Base-by-base conservation (phyloP, 2,797 vertebrate genomes). In the Lutjanus campechanus region DNA sequence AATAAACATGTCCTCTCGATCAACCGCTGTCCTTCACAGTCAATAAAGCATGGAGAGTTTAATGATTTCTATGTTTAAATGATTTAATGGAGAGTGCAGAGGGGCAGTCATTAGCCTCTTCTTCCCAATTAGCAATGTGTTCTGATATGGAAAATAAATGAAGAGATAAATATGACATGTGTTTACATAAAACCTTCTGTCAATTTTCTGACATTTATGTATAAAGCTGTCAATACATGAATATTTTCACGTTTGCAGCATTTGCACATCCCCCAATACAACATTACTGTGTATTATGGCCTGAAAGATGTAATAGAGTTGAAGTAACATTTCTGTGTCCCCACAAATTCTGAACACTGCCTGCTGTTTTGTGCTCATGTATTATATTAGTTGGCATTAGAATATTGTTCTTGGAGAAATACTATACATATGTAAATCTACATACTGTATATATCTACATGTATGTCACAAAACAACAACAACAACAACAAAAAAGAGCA, bases 61-160 rank as follows among this genome's bases (percentile, higher is more conserved):
- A 83, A 64, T 68, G 67, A 82, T 82, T 60, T 68, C 53, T 60
- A 61, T 56, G 55, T 76, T 77, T 61, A 36, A 82, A 79, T 73
- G 68, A 81, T 81, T 73, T 66, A 54, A 61, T 62, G 67, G n/a
- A n/a, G n/a, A n/a, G 44, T 25, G 46, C 40, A 58, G 16, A 8
- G 55, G 66, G 41, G 59, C 62, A 65, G 54, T 36, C 13, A 69
- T 83, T 56, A 69, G 49, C 63, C 16, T 20, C 29, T 50, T 46
- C 43, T 65, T 49, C 62, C 50, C 36, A 73, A 75, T 83, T 64
- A 47, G 56, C 46, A 41, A 46, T 11, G 43, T 64, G 29, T 46
- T 68, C 58, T 61, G 46, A 44, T 11, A 60, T 17, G 11, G 44
- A 61, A 75, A 55, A 53, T 41, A 25, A 54, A 58, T 63, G 36